phyloP scores from a whole-genome alignment of 2,888 invertebrate species.

The Ochlodes sylvanus region DNA sequence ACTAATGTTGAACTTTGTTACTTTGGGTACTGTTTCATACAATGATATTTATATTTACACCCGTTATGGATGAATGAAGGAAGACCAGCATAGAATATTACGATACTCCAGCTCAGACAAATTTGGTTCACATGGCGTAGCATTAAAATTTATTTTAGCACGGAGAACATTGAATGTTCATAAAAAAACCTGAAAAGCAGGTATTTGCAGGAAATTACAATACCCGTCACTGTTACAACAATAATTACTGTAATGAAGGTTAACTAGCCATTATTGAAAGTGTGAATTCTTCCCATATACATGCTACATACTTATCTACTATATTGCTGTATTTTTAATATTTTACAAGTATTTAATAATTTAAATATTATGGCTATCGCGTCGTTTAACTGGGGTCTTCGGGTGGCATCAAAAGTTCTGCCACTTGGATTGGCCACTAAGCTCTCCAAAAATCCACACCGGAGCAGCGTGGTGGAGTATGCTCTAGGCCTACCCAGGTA shows the following conservation, averaged over 20 bases:
- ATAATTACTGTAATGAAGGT: slow-evolving; percentile 7
- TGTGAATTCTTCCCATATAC: no score
- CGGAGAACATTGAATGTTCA: not conserved
- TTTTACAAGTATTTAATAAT: no score
- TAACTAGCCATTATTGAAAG: not conserved
- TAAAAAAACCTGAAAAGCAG: slow-evolving; percentile 25
- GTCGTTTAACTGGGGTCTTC: no score
- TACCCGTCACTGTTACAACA: slow-evolving; percentile 6
- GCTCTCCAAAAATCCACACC: no score
- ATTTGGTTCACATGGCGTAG: not conserved
- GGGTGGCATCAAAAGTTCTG: no score
- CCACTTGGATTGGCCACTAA: no score
- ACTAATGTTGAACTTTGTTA: no score
- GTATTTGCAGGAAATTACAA: slow-evolving; percentile 21
- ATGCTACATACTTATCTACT: no score
- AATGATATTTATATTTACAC: not conserved
- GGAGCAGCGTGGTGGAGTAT: no score
- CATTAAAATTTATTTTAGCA: not conserved
- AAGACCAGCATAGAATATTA: not conserved
- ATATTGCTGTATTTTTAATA: no score
- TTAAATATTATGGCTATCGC: no score
- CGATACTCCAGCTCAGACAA: not conserved
- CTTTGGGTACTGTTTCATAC: not conserved
- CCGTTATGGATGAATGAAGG: not conserved
- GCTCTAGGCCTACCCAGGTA: no score